Percentiles rank a stretch among this genome's conserved stretches.
These are phyloP conservation scores for Zoanthus solanderi DNA, from an alignment of 92 coral and sea anemone species.

Conservation along the genomic window DNA sequence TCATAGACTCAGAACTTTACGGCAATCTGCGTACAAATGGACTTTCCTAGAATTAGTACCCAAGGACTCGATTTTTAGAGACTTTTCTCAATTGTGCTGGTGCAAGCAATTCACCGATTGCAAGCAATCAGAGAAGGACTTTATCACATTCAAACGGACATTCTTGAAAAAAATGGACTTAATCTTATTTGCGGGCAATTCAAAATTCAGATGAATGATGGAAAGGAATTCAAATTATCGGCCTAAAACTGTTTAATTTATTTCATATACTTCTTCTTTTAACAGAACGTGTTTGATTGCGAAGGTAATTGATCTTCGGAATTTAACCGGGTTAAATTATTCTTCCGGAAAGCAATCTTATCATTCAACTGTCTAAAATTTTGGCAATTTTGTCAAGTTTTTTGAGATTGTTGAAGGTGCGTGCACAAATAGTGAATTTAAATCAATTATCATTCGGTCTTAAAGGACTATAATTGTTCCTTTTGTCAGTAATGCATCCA, in stretches of 20 bases:
- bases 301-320: constrained; percentile 9
- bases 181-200: constrained; percentile 38
- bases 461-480: constrained; percentile 23
- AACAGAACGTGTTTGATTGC: not conserved
- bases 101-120: constrained; percentile 47
- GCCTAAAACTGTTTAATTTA: constrained; percentile 24
- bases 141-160: constrained; percentile 45
- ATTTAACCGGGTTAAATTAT: not conserved
- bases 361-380: not conserved
- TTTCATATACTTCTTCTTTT: not conserved
- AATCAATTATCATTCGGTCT: constrained; percentile 4
- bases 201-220: constrained; percentile 33
- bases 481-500: not conserved
- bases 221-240: constrained; percentile 29
- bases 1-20: constrained; percentile 47
- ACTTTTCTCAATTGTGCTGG: constrained; percentile 43
- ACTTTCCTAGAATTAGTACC: constrained; percentile 40
- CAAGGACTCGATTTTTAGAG: constrained; percentile 41
- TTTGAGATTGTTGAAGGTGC: not conserved
- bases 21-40: constrained; percentile 45
- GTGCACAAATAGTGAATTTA: constrained; percentile 7
- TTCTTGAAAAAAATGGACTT: constrained; percentile 34
- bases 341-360: not conserved
- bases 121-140: constrained; percentile 40
- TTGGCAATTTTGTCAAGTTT: no score